Percentiles rank a stretch among this genome's conserved stretches.
Evolutionary conservation across 2,888 invertebrate genomes (phyloP).

Genomic region (Pemphredon lugubris): DNA sequence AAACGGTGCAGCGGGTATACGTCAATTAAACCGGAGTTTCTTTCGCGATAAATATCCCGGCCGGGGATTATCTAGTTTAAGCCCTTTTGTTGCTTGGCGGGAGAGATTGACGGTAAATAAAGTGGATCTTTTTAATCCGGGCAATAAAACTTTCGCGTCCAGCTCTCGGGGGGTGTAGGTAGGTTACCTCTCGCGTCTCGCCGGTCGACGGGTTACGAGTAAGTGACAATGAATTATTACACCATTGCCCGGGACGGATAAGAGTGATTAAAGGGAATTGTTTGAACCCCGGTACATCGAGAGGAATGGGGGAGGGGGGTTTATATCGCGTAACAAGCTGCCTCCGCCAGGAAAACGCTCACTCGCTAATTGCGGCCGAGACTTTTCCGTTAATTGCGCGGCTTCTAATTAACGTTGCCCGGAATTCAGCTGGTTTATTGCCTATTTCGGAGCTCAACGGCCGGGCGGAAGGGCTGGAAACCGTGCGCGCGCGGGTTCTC

Average conservation of each 20-base stretch:
- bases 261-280: slow-evolving; percentile 42
- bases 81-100: slow-evolving; percentile 9
- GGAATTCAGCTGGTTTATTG: neutral
- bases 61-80: slow-evolving; percentile 10
- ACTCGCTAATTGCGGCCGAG: slow-evolving; percentile 39
- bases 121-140: slow-evolving; percentile 31
- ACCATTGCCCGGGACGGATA: slow-evolving; percentile 14
- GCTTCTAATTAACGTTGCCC: slow-evolving; percentile 33
- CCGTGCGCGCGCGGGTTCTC: neutral
- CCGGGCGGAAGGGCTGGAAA: no score
- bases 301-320: no score
- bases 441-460: neutral
- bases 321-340: slow-evolving; percentile 26
- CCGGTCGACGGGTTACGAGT: slow-evolving; percentile 13
- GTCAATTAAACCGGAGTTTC: neutral
- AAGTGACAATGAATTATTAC: slow-evolving; percentile 42
- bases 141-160: slow-evolving; percentile 30
- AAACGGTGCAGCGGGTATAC: neutral
- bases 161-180: no score
- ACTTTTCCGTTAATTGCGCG: slow-evolving; percentile 44
- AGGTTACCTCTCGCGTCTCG: slow-evolving; percentile 7
- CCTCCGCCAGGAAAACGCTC: slow-evolving; percentile 22
- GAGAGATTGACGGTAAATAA: slow-evolving; percentile 31
- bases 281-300: slow-evolving; percentile 31
- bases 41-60: neutral